phyloP scores from a whole-genome alignment of 2,888 invertebrate genomes.

The Tachina grossa region DNA sequence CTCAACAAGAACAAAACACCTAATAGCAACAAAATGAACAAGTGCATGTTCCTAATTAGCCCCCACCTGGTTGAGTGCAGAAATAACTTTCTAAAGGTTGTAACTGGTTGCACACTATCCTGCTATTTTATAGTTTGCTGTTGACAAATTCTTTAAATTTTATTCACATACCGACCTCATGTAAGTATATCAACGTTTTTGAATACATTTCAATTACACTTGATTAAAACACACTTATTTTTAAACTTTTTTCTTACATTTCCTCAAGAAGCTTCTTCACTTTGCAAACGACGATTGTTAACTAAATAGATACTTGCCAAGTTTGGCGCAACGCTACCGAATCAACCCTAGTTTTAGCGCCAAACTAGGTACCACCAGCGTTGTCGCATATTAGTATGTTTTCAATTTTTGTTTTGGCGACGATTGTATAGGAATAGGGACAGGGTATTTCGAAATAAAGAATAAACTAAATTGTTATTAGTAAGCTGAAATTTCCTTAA shows the following conservation, averaged over 20 bases:
- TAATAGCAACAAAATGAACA: constrained; percentile 77
- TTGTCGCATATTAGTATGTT: no score
- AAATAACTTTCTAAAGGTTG: constrained; percentile 81
- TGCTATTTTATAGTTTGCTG: constrained; percentile 13
- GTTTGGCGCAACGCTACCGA: no score
- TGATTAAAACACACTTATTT: no score
- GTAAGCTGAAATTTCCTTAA: constrained; percentile 46
- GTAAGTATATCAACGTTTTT: no score
- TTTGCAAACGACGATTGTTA: no score
- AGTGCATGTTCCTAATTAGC: constrained; percentile 81
- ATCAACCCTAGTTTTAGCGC: no score
- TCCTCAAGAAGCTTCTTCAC: no score
- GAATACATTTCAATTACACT: no score
- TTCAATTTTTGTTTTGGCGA: neutral
- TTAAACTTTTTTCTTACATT: no score
- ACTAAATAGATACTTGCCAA: no score
- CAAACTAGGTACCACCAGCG: no score
- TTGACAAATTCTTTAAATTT: constrained; percentile 10
- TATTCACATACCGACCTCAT: neutral
- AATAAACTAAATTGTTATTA: constrained; percentile 53
- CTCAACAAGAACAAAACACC: constrained; percentile 77
- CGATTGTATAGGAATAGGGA: neutral
- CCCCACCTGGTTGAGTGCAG: constrained; percentile 72
- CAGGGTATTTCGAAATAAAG: neutral
- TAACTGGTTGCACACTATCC: constrained; percentile 74